Evolutionary conservation across 2,797 vertebrate genomes (phyloP).

Genomic region (Centroberyx gerrardi): DNA sequence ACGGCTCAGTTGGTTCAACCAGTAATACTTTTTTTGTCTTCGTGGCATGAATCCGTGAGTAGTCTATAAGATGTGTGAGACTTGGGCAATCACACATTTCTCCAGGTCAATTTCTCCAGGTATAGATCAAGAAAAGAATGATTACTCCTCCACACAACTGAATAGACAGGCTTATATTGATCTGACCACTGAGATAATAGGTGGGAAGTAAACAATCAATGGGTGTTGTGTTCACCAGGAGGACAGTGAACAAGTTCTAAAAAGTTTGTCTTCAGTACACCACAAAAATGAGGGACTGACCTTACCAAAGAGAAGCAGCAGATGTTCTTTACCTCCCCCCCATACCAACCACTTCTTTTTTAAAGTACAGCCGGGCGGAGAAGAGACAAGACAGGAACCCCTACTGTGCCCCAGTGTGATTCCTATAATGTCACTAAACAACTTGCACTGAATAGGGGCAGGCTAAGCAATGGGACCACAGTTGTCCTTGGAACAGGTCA

Average conservation of each 20-base stretch:
- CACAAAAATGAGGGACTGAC: not conserved
- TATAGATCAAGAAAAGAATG: not conserved
- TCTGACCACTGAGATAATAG: too few species aligned
- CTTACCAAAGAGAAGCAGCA: not conserved
- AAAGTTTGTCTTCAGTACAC: not conserved
- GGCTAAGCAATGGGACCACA: slow-evolving; percentile 10
- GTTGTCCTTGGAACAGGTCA: slow-evolving; percentile 64
- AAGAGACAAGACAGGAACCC: slow-evolving; percentile 32
- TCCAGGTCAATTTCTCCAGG: not conserved
- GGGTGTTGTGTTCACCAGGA: not conserved
- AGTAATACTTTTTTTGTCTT: not conserved
- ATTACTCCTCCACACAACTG: not conserved
- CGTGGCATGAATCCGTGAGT: not conserved
- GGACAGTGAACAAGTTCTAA: not conserved
- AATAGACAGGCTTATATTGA: too few species aligned
- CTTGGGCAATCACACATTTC: not conserved
- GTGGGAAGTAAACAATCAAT: slow-evolving; percentile 1
- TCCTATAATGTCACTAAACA: slow-evolving; percentile 12
- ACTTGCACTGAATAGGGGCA: not conserved
- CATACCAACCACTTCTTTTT: slow-evolving; percentile 3
- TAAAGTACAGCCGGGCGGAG: not conserved
- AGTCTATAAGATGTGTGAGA: not conserved
- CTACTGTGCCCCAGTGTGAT: not conserved
- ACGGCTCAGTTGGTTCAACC: not conserved
- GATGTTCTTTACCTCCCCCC: not conserved